Percentiles rank a stretch among this genome's conserved stretches.
phyloP scores from a whole-genome alignment of 2,797 vertebrate species.

The Zalophus californianus region DNA sequence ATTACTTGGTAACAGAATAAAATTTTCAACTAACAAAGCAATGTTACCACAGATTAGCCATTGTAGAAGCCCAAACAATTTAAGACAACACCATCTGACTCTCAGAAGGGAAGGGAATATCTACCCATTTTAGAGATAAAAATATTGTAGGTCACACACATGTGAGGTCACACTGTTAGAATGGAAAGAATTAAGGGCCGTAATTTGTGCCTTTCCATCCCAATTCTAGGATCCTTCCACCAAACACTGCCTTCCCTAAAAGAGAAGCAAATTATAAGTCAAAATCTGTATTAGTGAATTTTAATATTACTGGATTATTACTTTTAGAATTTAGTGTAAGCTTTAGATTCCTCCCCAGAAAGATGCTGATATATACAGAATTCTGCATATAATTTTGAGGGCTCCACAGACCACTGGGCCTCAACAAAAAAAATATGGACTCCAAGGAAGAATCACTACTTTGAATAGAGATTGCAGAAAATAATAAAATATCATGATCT shows the following conservation, averaged over 20 bases:
- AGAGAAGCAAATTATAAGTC: neutral
- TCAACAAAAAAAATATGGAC: neutral
- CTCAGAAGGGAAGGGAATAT: neutral
- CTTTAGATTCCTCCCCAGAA: neutral
- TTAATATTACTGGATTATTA: neutral
- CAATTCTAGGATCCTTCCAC: neutral
- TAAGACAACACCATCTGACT: neutral
- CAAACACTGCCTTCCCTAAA: neutral
- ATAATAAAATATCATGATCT: neutral
- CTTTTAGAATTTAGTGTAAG: neutral
- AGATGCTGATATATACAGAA: neutral
- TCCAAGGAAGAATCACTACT: neutral
- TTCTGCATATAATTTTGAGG: neutral
- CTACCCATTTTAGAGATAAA: neutral
- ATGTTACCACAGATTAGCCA: neutral
- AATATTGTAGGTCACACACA: neutral
- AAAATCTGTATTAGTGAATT: neutral
- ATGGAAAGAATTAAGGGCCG: neutral
- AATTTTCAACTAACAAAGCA: conserved; percentile 19
- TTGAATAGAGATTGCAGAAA: neutral
- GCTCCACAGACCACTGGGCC: neutral
- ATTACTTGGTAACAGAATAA: neutral
- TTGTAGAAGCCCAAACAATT: neutral
- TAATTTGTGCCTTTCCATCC: neutral
- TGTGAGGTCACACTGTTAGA: neutral